A percentile compares a stretch with the other conserved stretches of the same genome.
Evolutionary conservation across 1,140 invertebrate species (phyloP).

Genomic region (Bombus waltoni): DNA sequence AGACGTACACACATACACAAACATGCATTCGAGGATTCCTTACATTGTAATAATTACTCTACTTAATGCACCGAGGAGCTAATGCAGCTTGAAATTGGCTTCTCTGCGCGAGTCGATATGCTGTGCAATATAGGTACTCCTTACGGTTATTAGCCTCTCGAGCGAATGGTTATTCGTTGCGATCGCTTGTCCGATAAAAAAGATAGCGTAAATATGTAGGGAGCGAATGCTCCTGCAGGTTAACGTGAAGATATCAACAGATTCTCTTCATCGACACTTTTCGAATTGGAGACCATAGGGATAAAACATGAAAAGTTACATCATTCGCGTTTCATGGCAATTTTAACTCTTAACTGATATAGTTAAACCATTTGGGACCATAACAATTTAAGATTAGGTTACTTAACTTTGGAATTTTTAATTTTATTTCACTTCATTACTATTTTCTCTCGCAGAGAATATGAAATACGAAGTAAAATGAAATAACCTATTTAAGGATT

Average conservation of each 20-base stretch:
- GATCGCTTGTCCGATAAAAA: not conserved
- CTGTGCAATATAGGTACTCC: conserved; percentile 42
- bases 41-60: conserved; percentile 28
- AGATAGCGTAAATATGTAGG: not conserved
- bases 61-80: conserved; percentile 18
- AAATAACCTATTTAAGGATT: too few species aligned
- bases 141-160: conserved; percentile 36
- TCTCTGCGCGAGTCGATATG: not conserved
- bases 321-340: too few species aligned
- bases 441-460: too few species aligned
- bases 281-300: not conserved
- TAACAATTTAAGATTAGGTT: too few species aligned
- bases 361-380: too few species aligned
- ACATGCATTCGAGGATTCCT: not conserved
- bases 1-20: not conserved
- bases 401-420: too few species aligned
- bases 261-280: not conserved
- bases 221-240: not conserved
- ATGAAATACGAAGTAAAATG: too few species aligned
- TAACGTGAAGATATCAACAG: not conserved
- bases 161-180: conserved; percentile 13
- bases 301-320: not conserved
- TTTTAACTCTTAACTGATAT: too few species aligned
- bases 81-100: conserved; percentile 28
- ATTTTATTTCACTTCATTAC: too few species aligned